A percentile compares a stretch with the other conserved stretches of the same genome.
These are phyloP conservation scores for Eurytoma adleriae DNA, from an alignment of 2,888 invertebrate genomes.

Conservation along the genomic window DNA sequence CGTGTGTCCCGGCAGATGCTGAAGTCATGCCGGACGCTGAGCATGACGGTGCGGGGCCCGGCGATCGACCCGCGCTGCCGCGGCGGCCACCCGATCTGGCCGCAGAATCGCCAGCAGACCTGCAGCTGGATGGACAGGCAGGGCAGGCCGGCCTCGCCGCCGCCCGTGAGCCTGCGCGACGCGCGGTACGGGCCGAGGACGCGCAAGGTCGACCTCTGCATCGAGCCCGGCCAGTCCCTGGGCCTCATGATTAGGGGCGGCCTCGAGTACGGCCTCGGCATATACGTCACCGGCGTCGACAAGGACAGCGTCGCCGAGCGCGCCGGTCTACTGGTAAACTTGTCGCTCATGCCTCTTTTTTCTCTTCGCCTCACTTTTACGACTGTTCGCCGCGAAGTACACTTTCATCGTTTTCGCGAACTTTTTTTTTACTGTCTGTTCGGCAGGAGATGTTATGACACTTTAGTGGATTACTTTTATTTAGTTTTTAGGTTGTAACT, in stretches of 20 bases:
- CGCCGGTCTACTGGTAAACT: slow-evolving; percentile 89
- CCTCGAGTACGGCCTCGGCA: slow-evolving; percentile 95
- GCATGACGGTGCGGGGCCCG: slow-evolving; percentile 92
- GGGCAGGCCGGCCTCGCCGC: slow-evolving; percentile 91
- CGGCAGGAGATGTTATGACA: not conserved
- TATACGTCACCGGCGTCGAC: slow-evolving; percentile 97
- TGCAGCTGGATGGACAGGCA: slow-evolving; percentile 97
- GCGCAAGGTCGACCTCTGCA: slow-evolving; percentile 88
- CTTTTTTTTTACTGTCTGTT: not conserved
- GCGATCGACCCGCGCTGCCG: slow-evolving; percentile 81
- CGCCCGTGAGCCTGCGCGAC: slow-evolving; percentile 80
- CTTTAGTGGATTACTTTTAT: not conserved
- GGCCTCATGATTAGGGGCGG: slow-evolving; percentile 97
- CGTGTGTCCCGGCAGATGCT: slow-evolving; percentile 82
- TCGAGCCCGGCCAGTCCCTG: slow-evolving; percentile 92
- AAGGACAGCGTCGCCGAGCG: slow-evolving; percentile 94
- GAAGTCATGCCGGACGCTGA: slow-evolving; percentile 91
- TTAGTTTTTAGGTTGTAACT: not conserved
- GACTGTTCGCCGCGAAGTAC: not conserved
- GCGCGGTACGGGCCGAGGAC: slow-evolving; percentile 72
- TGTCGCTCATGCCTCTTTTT: not conserved
- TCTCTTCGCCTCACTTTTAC: not conserved
- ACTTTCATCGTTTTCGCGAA: not conserved
- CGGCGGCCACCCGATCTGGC: slow-evolving; percentile 75
- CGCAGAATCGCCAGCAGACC: slow-evolving; percentile 81